phyloP scores from a whole-genome alignment of 2,888 invertebrate species.

The Shargacucullia verbasci region DNA sequence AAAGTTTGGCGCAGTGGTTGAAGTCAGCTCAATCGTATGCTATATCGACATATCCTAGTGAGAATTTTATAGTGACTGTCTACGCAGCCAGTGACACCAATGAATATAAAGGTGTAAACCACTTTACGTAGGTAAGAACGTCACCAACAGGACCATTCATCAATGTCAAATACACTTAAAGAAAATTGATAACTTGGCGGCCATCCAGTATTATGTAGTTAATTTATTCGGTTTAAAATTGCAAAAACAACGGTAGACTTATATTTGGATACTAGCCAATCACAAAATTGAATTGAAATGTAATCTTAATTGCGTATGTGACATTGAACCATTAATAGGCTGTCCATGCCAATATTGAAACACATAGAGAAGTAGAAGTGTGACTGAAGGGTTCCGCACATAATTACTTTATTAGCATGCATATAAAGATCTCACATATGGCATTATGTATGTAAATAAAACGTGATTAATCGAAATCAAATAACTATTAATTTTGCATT shows the following conservation, averaged over 20 bases:
- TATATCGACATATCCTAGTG: no score
- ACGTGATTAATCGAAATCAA: no score
- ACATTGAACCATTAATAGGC: background rate
- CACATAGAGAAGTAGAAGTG: no score
- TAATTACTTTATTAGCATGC: background rate
- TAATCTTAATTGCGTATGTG: constrained; percentile 8
- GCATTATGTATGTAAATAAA: no score
- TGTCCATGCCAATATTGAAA: background rate
- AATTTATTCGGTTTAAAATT: constrained; percentile 23
- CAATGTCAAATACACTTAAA: constrained; percentile 15
- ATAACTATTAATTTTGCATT: constrained; percentile 31
- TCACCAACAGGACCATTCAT: background rate
- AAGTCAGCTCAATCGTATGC: no score
- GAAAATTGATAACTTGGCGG: constrained; percentile 38
- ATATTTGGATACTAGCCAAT: constrained; percentile 36
- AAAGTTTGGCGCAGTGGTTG: no score
- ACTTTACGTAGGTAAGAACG: background rate
- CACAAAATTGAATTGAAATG: constrained; percentile 6
- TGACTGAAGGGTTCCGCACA: no score
- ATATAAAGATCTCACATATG: no score
- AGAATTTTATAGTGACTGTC: no score
- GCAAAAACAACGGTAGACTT: constrained; percentile 8
- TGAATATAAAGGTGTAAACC: no score
- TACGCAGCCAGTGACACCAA: no score
- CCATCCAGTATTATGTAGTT: constrained; percentile 23